Evolutionary conservation across 2,113 vertebrate genomes (phyloP).

Genomic region (Callospermophilus lateralis): DNA sequence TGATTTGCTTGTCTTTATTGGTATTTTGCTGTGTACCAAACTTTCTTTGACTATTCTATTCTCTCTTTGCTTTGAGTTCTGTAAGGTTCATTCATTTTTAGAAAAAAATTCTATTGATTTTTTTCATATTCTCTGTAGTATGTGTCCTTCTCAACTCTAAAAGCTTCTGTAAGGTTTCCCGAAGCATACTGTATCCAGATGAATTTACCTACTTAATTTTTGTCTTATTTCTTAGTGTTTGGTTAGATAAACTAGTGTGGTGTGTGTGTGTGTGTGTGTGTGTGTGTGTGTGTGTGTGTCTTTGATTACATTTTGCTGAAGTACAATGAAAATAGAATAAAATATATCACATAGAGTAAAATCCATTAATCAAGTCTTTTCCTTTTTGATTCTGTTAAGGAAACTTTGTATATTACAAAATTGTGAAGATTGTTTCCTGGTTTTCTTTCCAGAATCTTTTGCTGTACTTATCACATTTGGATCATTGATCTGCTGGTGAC

Average conservation of each 20-base stretch:
- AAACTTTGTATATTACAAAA: neutral
- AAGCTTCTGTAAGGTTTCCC: neutral
- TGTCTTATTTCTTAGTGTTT: neutral
- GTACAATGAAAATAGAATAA: neutral
- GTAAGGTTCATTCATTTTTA: neutral
- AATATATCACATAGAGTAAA: neutral
- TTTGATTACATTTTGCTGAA: neutral
- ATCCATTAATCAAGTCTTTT: neutral
- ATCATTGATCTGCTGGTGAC: neutral
- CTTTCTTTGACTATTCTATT: neutral
- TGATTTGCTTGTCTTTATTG: neutral
- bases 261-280: too few species aligned
- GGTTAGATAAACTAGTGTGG: neutral
- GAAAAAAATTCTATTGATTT: neutral
- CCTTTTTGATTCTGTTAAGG: neutral
- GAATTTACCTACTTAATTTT: neutral
- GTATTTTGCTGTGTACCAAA: neutral
- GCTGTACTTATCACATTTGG: neutral
- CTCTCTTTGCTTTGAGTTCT: neutral
- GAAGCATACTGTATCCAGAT: neutral
- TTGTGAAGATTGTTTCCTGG: neutral
- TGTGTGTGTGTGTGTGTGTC: neutral
- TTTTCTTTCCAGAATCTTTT: neutral
- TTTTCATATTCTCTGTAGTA: neutral
- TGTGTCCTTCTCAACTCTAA: neutral